phyloP scores from a whole-genome alignment of 1,140 invertebrate genomes.

The Aethina tumida region DNA sequence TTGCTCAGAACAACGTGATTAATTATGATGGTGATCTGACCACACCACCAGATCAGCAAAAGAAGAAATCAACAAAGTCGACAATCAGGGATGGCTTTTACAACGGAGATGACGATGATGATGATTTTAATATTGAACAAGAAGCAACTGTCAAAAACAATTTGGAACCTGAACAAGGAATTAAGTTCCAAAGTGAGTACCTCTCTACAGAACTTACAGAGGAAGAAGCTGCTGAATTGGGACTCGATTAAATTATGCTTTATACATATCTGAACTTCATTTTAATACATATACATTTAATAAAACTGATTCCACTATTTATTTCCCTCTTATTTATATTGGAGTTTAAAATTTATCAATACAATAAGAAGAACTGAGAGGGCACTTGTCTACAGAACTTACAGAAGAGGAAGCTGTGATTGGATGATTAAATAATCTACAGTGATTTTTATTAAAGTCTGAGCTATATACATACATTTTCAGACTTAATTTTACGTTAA shows the following conservation, averaged over 20 bases:
- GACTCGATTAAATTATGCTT: slow-evolving; percentile 20
- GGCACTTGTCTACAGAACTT: no score
- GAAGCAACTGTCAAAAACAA: slow-evolving; percentile 16
- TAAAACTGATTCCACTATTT: no score
- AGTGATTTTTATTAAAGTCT: no score
- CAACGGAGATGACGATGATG: slow-evolving; percentile 27
- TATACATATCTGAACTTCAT: no score
- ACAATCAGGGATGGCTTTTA: slow-evolving; percentile 29
- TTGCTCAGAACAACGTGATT: slow-evolving; percentile 53
- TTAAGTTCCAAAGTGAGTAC: slow-evolving; percentile 10
- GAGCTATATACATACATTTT: no score
- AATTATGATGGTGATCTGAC: slow-evolving; percentile 35
- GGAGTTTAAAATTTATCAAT: no score
- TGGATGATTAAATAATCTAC: no score
- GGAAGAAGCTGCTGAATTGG: slow-evolving; percentile 34
- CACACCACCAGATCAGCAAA: slow-evolving; percentile 25
- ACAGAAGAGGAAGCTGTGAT: no score
- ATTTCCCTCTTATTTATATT: no score
- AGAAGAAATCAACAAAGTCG: slow-evolving; percentile 18
- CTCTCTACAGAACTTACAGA: slow-evolving; percentile 27
- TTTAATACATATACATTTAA: no score
- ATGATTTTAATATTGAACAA: slow-evolving; percentile 32
- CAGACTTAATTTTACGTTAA: no score
- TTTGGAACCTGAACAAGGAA: slow-evolving; percentile 14
- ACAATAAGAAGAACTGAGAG: no score